These are phyloP conservation scores for Ptychobarbus kaznakovi DNA, from an alignment of 2,797 vertebrate species.

Conservation along the genomic window DNA sequence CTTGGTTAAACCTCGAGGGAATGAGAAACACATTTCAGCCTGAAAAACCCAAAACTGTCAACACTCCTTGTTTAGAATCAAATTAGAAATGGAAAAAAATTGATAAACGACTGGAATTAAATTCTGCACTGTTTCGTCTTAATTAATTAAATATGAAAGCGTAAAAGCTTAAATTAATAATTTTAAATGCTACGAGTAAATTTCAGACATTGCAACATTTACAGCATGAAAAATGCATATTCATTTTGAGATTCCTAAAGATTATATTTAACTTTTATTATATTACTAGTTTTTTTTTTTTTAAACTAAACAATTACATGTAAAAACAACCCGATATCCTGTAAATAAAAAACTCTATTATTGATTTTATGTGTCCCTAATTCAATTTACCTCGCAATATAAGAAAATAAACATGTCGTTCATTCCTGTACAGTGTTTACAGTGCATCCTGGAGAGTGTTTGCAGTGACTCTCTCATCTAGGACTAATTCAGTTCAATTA, in stretches of 20 bases:
- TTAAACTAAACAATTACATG: background rate
- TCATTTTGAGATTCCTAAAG: background rate
- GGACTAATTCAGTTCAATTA: background rate
- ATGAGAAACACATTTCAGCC: background rate
- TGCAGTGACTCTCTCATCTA: background rate
- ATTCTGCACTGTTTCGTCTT: background rate
- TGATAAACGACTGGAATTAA: background rate
- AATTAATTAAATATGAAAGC: background rate
- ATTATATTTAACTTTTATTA: background rate
- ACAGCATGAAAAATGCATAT: background rate
- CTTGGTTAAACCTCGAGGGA: conserved; percentile 8
- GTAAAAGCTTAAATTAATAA: background rate
- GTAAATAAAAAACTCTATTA: background rate
- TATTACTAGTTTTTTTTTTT: background rate
- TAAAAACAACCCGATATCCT: background rate
- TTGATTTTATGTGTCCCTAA: background rate
- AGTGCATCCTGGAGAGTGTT: background rate
- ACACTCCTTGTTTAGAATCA: background rate
- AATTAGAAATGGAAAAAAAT: background rate
- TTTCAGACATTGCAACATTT: background rate
- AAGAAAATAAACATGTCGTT: background rate
- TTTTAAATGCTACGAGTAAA: background rate
- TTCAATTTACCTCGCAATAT: too few species aligned
- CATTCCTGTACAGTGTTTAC: background rate
- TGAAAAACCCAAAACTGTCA: conserved; percentile 1